These are phyloP conservation scores for Megaptera novaeangliae DNA, from an alignment of 2,113 vertebrate genomes.

Conservation along the genomic window DNA sequence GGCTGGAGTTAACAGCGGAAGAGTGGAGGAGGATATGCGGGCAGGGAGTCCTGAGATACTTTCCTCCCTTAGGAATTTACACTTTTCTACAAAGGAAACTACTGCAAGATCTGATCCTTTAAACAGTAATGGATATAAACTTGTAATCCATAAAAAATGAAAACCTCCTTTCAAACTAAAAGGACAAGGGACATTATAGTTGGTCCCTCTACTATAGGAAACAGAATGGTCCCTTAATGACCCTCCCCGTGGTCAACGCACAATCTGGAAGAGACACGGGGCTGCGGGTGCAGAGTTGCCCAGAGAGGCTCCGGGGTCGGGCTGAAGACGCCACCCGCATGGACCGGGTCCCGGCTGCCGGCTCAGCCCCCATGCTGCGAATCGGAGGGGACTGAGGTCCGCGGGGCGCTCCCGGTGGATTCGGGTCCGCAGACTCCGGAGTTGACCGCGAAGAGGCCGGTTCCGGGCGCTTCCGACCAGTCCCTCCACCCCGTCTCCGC, in stretches of 20 bases:
- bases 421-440: no score
- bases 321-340: background rate
- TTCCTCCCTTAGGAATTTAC: background rate
- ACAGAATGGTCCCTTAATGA: background rate
- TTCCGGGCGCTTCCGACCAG: background rate
- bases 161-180: background rate
- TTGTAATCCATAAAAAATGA: background rate
- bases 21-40: background rate
- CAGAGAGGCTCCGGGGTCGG: background rate
- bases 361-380: background rate
- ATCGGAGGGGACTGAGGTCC: background rate
- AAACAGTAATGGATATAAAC: background rate
- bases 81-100: background rate
- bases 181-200: background rate
- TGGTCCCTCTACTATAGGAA: background rate
- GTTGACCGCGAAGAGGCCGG: background rate
- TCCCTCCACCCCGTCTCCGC: no score
- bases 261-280: background rate
- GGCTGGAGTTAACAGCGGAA: background rate
- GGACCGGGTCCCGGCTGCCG: accelerated
- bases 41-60: background rate
- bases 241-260: no score
- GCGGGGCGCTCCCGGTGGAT: background rate
- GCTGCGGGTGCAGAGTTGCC: background rate
- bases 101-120: background rate